Evolutionary conservation across 2,797 vertebrate genomes (phyloP).

Genomic region (Heteromormyrus szaboi): DNA sequence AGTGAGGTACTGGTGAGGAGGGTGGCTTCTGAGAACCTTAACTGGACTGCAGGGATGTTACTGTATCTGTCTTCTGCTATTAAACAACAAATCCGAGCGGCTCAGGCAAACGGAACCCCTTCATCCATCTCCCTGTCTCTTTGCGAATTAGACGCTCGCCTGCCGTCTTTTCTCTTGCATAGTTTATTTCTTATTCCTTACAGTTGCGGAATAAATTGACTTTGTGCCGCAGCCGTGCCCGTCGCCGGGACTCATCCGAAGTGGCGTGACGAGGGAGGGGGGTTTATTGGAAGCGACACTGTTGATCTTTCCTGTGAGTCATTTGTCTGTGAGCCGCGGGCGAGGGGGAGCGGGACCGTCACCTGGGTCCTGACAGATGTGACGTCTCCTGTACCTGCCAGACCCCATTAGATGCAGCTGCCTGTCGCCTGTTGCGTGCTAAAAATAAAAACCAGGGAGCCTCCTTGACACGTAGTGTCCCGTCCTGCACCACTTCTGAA

Average conservation of each 20-base stretch:
- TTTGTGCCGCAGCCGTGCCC: conserved; percentile 48
- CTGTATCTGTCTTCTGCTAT: background rate
- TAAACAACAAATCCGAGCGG: conserved; percentile 34
- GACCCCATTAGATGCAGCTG: conserved; percentile 64
- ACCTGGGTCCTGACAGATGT: conserved; percentile 66
- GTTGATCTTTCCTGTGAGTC: conserved; percentile 63
- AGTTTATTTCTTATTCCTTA: conserved; percentile 54
- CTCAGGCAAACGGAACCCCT: conserved; percentile 41
- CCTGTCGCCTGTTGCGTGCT: conserved; percentile 32
- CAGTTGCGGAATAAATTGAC: conserved; percentile 60
- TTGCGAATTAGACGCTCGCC: conserved; percentile 52
- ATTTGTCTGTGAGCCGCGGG: conserved; percentile 49
- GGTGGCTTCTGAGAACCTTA: background rate
- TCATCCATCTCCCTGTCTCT: conserved; percentile 53
- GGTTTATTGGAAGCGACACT: conserved; percentile 64
- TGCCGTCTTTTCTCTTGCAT: conserved; percentile 58
- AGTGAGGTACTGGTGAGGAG: background rate
- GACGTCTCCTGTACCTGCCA: conserved; percentile 69
- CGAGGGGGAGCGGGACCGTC: conserved; percentile 44
- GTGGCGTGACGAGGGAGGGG: conserved; percentile 55
- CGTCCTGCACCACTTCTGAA: conserved; percentile 54
- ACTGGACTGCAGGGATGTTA: background rate
- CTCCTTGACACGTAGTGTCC: conserved; percentile 45
- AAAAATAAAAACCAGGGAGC: conserved; percentile 59
- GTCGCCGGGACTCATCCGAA: conserved; percentile 54